A percentile compares a stretch with the other conserved stretches of the same genome.
phyloP scores from a whole-genome alignment of 2,797 vertebrate genomes.

The Anguilla pacifica region DNA sequence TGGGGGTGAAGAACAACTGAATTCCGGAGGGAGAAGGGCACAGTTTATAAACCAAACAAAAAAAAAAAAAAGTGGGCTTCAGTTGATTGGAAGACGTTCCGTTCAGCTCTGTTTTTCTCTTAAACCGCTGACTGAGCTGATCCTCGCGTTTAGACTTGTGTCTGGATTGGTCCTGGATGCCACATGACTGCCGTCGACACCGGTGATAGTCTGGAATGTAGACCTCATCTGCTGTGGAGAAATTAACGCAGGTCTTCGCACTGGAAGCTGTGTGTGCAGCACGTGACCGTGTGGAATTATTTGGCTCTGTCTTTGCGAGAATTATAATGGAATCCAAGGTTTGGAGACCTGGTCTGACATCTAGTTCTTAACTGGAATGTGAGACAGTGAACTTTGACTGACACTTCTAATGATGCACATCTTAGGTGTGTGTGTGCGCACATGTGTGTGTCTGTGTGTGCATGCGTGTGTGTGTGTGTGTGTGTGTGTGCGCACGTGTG shows the following conservation, averaged over 20 bases:
- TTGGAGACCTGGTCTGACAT: neutral
- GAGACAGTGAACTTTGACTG: neutral
- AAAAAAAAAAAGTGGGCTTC: neutral
- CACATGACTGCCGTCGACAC: neutral
- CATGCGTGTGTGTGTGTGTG: neutral
- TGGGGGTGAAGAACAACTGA: neutral
- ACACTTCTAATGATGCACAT: neutral
- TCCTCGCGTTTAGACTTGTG: neutral
- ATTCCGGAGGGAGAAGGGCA: neutral
- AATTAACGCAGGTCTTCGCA: neutral
- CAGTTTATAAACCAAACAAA: neutral
- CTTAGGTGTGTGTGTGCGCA: neutral
- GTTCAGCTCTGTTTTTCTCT: neutral
- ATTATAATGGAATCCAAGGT: neutral
- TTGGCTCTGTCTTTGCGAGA: neutral
- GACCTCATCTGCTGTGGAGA: too few relatives aligned
- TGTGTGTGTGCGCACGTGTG: neutral
- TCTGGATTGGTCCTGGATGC: slow-evolving; percentile 32
- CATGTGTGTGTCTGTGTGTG: neutral
- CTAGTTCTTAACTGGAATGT: neutral
- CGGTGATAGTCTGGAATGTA: neutral
- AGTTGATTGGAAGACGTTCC: neutral
- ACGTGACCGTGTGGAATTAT: neutral
- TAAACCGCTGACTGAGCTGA: neutral
- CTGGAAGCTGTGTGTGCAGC: too few relatives aligned